Evolutionary conservation across 2,113 vertebrate genomes (phyloP).

Genomic region (Eupsittula cactorum): DNA sequence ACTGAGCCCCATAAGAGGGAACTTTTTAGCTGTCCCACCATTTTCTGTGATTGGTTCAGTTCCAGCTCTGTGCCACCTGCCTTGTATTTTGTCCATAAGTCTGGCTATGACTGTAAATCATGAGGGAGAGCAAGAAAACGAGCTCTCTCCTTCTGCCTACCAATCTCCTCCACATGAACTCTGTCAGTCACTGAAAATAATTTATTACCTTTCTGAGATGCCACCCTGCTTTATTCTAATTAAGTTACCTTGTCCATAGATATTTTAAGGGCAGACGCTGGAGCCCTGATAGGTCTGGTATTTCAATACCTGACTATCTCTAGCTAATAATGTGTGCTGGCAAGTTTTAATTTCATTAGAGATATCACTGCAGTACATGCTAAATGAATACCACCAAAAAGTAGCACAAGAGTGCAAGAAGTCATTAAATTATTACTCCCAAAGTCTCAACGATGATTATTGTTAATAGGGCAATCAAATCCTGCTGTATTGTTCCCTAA

Average conservation of each 20-base stretch:
- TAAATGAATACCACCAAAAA: constrained; percentile 68
- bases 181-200: neutral
- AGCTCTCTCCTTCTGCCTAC: rapidly evolving
- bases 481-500: constrained; percentile 70
- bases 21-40: neutral
- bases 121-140: neutral
- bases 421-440: constrained; percentile 76
- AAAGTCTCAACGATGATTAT: constrained; percentile 71
- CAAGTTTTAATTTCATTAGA: constrained; percentile 58
- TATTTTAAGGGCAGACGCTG: neutral
- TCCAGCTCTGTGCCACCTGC: neutral
- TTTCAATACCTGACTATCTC: constrained; percentile 29
- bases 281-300: neutral
- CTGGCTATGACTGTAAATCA: rapidly evolving
- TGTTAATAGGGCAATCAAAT: constrained; percentile 76
- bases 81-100: neutral
- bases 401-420: constrained; percentile 69
- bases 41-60: neutral
- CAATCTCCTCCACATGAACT: neutral
- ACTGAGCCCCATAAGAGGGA: neutral
- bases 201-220: neutral
- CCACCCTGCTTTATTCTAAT: neutral
- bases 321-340: constrained; percentile 27
- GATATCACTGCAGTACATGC: constrained; percentile 33
- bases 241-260: neutral